Evolutionary conservation across 2,113 vertebrate species (phyloP).

Genomic region (Notothenia rossii): DNA sequence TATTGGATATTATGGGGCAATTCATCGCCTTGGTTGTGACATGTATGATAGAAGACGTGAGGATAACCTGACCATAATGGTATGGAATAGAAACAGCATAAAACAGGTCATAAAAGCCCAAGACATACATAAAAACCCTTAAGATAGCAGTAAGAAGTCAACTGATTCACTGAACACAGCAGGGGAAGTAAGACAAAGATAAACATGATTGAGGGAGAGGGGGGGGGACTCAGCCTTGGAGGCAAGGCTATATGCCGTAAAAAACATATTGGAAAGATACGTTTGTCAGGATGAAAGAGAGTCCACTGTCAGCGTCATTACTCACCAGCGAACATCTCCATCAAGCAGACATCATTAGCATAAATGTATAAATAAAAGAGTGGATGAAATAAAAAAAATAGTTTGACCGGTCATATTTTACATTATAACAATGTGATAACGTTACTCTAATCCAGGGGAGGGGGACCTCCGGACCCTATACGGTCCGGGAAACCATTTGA

Average conservation of each 20-base stretch:
- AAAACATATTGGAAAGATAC: constrained; percentile 27
- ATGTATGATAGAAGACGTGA: constrained; percentile 55
- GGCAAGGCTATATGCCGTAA: constrained; percentile 17
- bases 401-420: constrained; percentile 1
- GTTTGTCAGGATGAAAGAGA: constrained; percentile 49
- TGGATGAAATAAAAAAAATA: not conserved
- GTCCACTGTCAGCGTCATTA: constrained; percentile 31
- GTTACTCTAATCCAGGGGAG: too few species aligned
- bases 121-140: constrained; percentile 41
- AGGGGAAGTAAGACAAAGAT: constrained; percentile 37
- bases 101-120: constrained; percentile 70
- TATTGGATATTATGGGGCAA: constrained; percentile 16
- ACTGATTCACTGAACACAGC: constrained; percentile 57
- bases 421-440: not conserved
- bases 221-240: not conserved
- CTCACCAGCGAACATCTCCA: constrained; percentile 46
- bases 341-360: constrained; percentile 22
- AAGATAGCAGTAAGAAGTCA: constrained; percentile 57
- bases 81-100: constrained; percentile 36
- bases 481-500: too few species aligned
- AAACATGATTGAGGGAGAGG: constrained; percentile 2
- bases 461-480: too few species aligned
- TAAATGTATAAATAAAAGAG: constrained; percentile 18
- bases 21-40: constrained; percentile 40
- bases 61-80: constrained; percentile 3